A percentile compares a stretch with the other conserved stretches of the same genome.
Evolutionary conservation across 2,888 invertebrate species (phyloP).

Genomic region (Drosophila siamana): DNA sequence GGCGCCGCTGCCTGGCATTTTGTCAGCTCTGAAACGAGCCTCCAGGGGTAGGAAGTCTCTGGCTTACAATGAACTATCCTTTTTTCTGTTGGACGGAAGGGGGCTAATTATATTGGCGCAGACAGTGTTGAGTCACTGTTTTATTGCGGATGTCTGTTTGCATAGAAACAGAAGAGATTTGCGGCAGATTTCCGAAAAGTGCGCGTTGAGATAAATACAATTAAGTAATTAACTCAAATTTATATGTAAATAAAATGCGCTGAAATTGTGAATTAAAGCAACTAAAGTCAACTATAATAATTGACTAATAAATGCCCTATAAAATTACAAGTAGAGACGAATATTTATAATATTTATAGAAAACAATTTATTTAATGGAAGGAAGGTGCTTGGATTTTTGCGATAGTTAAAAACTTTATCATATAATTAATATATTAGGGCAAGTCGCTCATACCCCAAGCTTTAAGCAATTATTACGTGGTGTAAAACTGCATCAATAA

Average conservation of each 20-base stretch:
- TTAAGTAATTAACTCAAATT: conserved; percentile 9
- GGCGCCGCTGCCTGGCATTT: conserved; percentile 54
- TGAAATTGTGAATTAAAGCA: conserved; percentile 6
- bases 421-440: too few species aligned
- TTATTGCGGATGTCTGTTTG: background rate
- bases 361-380: too few species aligned
- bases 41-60: too few species aligned
- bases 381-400: too few species aligned
- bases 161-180: background rate
- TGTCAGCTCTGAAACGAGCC: conserved; percentile 29
- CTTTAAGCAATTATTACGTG: too few species aligned
- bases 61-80: conserved; percentile 37
- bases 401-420: too few species aligned
- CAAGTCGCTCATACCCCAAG: too few species aligned
- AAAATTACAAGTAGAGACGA: background rate
- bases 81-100: too few species aligned
- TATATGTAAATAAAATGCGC: conserved; percentile 6
- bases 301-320: background rate
- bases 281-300: background rate
- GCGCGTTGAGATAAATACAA: background rate
- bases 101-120: conserved; percentile 31
- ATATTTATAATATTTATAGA: too few species aligned
- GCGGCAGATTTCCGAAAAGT: background rate
- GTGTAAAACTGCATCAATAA: too few species aligned
- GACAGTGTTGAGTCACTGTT: background rate